Evolutionary conservation across 2,113 vertebrate genomes (phyloP).

Genomic region (Aspidoscelis tigris): DNA sequence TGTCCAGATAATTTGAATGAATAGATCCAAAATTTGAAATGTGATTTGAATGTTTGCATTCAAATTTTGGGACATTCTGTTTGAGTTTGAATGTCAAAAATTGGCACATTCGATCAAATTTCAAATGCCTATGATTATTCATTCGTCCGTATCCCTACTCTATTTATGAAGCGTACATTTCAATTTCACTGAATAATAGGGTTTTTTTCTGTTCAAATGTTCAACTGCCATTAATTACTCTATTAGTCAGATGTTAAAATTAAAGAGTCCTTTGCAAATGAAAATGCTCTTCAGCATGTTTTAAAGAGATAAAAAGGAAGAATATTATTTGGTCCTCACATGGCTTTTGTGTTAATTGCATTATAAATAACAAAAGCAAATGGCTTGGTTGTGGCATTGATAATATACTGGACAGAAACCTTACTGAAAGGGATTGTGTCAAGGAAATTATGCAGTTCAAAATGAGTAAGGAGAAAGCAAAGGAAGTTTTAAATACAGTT

Average conservation of each 20-base stretch:
- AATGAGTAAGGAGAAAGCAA: conserved; percentile 4
- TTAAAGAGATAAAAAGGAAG: conserved; percentile 23
- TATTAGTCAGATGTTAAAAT: neutral
- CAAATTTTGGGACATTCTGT: too few species aligned
- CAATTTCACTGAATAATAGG: conserved; percentile 41
- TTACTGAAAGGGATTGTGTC: conserved; percentile 41
- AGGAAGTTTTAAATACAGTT: neutral
- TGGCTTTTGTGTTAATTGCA: conserved; percentile 39
- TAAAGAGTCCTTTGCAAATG: conserved; percentile 22
- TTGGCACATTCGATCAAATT: too few species aligned
- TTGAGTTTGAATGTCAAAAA: too few species aligned
- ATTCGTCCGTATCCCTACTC: too few species aligned
- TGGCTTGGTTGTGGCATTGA: neutral
- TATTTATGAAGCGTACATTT: conserved; percentile 36
- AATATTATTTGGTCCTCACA: conserved; percentile 41
- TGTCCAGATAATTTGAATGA: too few species aligned
- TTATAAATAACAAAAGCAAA: conserved; percentile 41
- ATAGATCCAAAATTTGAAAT: too few species aligned
- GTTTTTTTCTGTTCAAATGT: conserved; percentile 37
- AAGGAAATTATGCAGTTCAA: conserved; percentile 25
- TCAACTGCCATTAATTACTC: conserved; percentile 40
- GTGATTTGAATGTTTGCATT: too few species aligned
- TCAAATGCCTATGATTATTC: too few species aligned
- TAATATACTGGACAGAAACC: conserved; percentile 10
- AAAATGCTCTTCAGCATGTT: conserved; percentile 19